Conservation (phyloP, 2,797 vertebrate genomes). For the Urosaurus nigricauda region DNA sequence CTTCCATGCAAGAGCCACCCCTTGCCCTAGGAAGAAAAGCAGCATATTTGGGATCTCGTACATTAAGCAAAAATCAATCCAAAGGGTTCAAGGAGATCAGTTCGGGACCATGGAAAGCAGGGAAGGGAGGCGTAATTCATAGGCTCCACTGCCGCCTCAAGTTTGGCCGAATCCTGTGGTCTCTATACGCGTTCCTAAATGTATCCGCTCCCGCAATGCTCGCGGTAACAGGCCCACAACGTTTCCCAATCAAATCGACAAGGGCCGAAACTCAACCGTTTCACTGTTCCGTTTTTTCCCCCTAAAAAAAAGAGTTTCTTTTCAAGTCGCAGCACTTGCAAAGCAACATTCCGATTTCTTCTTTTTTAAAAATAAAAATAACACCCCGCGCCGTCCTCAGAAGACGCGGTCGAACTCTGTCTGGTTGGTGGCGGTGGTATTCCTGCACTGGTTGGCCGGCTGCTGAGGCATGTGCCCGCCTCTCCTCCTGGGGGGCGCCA, state of each 20-base stretch:
- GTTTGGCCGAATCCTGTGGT: neutral
- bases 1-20: neutral
- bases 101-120: fast-evolving
- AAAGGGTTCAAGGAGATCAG: neutral
- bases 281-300: neutral
- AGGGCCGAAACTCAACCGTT: neutral
- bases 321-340: neutral
- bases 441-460: slow-evolving; percentile 93
- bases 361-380: no score
- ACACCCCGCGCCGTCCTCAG: slow-evolving; percentile 68
- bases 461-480: slow-evolving; percentile 96
- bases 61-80: neutral
- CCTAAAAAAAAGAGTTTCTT: neutral
- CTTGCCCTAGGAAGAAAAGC: neutral
- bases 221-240: neutral
- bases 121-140: no score
- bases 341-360: no score
- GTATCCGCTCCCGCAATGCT: neutral
- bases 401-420: slow-evolving; percentile 96
- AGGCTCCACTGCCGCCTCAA: no score
- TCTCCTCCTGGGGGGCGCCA: slow-evolving; percentile 91
- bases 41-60: neutral
- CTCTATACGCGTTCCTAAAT: neutral
- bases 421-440: slow-evolving; percentile 93
- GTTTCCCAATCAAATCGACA: neutral